Evolutionary conservation across 2,888 invertebrate species (phyloP), one percentile per base, ranked within the genome.

Genomic region (Iphiclides podalirius): DNA sequence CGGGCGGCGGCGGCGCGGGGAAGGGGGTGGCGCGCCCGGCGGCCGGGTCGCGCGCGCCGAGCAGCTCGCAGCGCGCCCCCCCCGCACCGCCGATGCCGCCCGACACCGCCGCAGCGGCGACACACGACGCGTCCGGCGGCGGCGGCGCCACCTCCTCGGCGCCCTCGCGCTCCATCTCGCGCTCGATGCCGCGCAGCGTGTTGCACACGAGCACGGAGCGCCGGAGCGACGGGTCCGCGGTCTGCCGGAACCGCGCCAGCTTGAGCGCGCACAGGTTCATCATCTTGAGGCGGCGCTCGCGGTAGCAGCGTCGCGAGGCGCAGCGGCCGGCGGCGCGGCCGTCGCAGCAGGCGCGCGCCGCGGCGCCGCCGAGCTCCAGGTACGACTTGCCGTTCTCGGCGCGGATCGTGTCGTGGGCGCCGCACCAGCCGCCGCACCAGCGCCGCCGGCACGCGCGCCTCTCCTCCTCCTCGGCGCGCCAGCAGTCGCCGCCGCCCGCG

Each of bases 191-290:
- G 74, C 96, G 93, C 58, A 97, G 79, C 48, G 97, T 97, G 83
- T 97, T 97, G 90, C 96, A 96, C 68, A 98, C 97, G 55, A 98
- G 92, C 72, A 98, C 97, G 39, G 96, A 97, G 55, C 96, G 93
- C 65, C 96, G 92, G 52, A 98, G 89, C 54, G 96, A 95, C 35
- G 97, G 96, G 77, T 97, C 97, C 47, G 96, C 94, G 61, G 95
- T 95, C 79, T 96, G 96, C 47, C 96, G 92, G 69, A 95, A 94
- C 65, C 95, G 91, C 70, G 95, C 95, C 60, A 98, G 89, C 85
- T 98, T 98, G 79, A 95, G 94, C 93, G 97, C 96, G 60, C 96
- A 97, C 59, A 97, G 91, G 79, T 97, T 96, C 77, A 97, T 93
- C 73, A 97, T 95, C 68, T 96, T 95, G 69, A 96, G 92, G 48